Base-by-base conservation (phyloP, 2,888 invertebrate genomes). In the Cheilosia urbana region DNA sequence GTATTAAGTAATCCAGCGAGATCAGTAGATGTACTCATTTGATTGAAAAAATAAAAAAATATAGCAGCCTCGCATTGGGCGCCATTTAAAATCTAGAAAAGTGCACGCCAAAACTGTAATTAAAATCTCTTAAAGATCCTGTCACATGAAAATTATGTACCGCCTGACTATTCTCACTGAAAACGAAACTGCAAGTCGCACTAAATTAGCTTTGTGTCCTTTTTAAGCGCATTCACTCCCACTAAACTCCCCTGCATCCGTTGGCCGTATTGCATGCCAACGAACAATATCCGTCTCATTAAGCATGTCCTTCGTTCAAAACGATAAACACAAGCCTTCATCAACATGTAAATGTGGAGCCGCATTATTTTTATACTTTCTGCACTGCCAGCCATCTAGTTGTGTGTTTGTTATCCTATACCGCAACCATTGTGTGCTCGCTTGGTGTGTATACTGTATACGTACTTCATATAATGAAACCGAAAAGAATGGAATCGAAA, bases 221-320 rank as follows among this genome's bases (percentile, higher is more conserved):
- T 13, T 37, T 37, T 13, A 37, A 37, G 3, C 34, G 11, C 7
- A 27, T 17, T 11, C 45, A 62, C 6, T n/a, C 51, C 13, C 21
- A 62, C 62, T 9, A 55, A 37, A 37, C 13, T 13, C 13, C 37
- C 57, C 60, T 83, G 79, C 73, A 69, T 69, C 42, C 57, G 37
- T 63, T 24, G 45, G 57, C 19, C 19, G 37, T 58, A 83, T 83
- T 79, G 73, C 83, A 83, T 83, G 79, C 83, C 69, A 79, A 79
- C 83, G 63, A 73, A 83, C 83, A 79, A 83, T 83, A 79, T 79
- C 83, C 83, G 68, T 27, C 79, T 83, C 83, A 83, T 83, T 83
- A 69, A 83, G 69, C 73, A 79, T 75, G 79, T 83, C 79, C 83
- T 83, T 83, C 83, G 51, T 58, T 47, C 57, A 63, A 79, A 79